Conservation (phyloP, 2,888 invertebrate genomes). For the Drosophila prostipennis region DNA sequence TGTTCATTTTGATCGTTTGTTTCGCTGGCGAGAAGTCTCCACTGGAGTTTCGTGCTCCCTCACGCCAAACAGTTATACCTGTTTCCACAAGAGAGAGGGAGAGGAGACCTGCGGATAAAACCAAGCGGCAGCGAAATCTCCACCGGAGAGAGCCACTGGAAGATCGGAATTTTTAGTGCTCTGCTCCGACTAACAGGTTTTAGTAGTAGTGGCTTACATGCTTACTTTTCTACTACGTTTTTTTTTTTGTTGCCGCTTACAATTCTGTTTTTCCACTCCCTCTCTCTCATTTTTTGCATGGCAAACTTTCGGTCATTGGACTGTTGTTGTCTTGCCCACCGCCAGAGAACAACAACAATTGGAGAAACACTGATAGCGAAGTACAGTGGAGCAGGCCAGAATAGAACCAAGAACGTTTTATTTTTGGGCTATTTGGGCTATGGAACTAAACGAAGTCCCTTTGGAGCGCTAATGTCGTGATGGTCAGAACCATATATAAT, state of each 20-base stretch:
- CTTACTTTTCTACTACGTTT: conserved; percentile 61
- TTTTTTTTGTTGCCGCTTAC: conserved; percentile 25
- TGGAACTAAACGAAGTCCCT: too few relatives aligned
- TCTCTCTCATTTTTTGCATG: conserved; percentile 52
- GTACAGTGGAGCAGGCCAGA: conserved; percentile 14
- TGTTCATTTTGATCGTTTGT: conserved; percentile 61
- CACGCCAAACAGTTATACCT: conserved; percentile 62
- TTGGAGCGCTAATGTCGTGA: too few relatives aligned
- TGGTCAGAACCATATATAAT: too few relatives aligned
- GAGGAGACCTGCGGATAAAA: conserved; percentile 31
- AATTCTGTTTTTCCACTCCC: conserved; percentile 34
- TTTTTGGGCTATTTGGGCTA: neutral
- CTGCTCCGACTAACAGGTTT: conserved; percentile 68
- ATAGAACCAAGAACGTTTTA: neutral
- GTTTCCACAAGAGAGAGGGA: conserved; percentile 43
- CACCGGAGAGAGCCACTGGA: conserved; percentile 57
- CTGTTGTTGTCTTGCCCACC: conserved; percentile 53
- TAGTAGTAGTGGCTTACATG: conserved; percentile 47
- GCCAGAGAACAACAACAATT: conserved; percentile 33
- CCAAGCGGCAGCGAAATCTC: conserved; percentile 18
- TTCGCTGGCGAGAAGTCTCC: conserved; percentile 64
- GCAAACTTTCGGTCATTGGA: conserved; percentile 72
- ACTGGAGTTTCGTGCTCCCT: conserved; percentile 34
- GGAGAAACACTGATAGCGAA: conserved; percentile 11
- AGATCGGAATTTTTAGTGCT: conserved; percentile 76